Percentiles rank a stretch among this genome's conserved stretches.
Evolutionary conservation across 2,888 invertebrate species (phyloP).

Genomic region (Drosophila kanekoi): DNA sequence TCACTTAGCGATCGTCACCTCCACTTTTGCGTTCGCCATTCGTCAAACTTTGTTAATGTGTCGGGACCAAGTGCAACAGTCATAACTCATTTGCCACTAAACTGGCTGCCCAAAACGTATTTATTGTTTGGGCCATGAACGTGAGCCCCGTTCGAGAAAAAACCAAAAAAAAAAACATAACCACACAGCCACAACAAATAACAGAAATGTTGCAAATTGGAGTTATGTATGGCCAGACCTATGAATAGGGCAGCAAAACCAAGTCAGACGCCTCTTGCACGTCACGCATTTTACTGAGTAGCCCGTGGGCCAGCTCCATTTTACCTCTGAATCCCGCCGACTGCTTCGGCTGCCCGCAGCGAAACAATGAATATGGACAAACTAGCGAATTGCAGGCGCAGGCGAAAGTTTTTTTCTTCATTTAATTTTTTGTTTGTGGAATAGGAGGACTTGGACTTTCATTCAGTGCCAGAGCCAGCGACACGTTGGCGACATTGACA

Average conservation of each 20-base stretch:
- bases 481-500: conserved; percentile 71
- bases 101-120: conserved; percentile 71
- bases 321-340: conserved; percentile 6
- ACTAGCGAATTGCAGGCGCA: conserved; percentile 61
- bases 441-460: conserved; percentile 53
- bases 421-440: conserved; percentile 39
- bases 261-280: conserved; percentile 40
- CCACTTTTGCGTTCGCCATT: conserved; percentile 50
- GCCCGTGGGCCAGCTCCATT: conserved; percentile 33
- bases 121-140: conserved; percentile 75
- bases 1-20: conserved; percentile 66
- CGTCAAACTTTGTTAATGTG: conserved; percentile 77
- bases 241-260: conserved; percentile 56
- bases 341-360: conserved; percentile 54
- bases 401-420: conserved; percentile 69
- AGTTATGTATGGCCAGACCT: conserved; percentile 40
- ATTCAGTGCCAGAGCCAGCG: conserved; percentile 56
- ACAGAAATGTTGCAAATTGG: conserved; percentile 66
- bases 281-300: conserved; percentile 68
- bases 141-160: conserved; percentile 45
- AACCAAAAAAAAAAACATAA: background rate
- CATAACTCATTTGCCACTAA: conserved; percentile 74
- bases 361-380: conserved; percentile 57
- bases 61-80: conserved; percentile 75
- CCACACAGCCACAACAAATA: background rate